Conservation (phyloP, 2,888 invertebrate genomes). For the Drosophila lutescens region DNA sequence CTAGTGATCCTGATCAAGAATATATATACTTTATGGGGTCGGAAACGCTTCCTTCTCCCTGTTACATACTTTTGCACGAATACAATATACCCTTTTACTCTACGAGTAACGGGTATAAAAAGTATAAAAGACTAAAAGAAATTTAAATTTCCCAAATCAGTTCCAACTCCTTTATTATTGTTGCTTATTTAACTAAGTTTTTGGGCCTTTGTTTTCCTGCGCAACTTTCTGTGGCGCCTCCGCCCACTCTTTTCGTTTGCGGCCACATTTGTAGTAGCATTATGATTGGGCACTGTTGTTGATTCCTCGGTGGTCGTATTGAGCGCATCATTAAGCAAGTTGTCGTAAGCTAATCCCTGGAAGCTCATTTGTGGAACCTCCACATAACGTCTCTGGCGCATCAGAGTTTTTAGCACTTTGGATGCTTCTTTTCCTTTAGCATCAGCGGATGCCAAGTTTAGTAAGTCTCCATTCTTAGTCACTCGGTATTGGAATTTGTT, state of each 20-base stretch:
- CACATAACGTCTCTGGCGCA: constrained; percentile 1
- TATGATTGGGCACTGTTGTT: constrained; percentile 1
- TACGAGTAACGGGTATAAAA: no score
- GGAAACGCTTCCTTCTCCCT: no score
- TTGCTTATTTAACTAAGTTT: no score
- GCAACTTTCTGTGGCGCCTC: not conserved
- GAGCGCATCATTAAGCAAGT: constrained; percentile 28
- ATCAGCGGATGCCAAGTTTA: not conserved
- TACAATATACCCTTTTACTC: no score
- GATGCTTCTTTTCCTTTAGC: no score
- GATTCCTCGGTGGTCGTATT: constrained; percentile 12
- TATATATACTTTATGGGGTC: no score
- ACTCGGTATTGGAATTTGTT: no score
- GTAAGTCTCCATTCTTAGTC: not conserved
- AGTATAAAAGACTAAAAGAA: no score
- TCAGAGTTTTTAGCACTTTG: not conserved
- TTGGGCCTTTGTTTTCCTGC: not conserved
- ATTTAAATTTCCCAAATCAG: no score
- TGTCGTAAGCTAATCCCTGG: constrained; percentile 34
- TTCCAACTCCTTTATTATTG: no score
- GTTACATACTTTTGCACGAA: no score
- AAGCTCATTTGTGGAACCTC: constrained; percentile 54
- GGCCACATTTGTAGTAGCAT: not conserved
- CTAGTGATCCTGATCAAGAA: no score
- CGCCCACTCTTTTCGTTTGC: not conserved